Conservation (phyloP, 2,888 invertebrate species). For the Acanthoscelides obtectus region DNA sequence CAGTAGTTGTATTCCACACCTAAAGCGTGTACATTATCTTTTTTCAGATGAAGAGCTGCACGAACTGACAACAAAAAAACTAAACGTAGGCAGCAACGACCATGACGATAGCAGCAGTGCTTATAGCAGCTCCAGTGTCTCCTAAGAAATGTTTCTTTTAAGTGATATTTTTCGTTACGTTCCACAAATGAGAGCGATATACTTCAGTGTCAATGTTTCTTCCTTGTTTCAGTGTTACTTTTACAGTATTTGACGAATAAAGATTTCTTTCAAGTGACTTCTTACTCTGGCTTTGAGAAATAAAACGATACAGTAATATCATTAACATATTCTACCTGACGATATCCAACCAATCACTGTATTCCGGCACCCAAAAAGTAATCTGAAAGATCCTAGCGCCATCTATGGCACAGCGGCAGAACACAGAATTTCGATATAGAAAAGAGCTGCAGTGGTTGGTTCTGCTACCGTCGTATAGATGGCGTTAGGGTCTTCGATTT, state of each 20-base stretch:
- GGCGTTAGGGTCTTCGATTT: too few species aligned
- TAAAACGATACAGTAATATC: too few species aligned
- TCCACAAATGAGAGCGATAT: background rate
- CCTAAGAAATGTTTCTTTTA: slow-evolving; percentile 6
- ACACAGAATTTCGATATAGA: too few species aligned
- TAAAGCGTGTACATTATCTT: slow-evolving; percentile 8
- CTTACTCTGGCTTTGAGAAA: too few species aligned
- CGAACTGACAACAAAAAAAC: slow-evolving; percentile 28
- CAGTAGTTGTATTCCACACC: too few species aligned
- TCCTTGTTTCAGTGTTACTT: background rate
- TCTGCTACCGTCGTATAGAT: too few species aligned
- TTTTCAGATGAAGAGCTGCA: slow-evolving; percentile 33
- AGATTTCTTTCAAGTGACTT: background rate
- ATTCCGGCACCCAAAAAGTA: too few species aligned
- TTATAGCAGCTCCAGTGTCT: slow-evolving; percentile 37
- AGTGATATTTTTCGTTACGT: background rate
- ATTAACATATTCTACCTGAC: too few species aligned
- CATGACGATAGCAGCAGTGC: slow-evolving; percentile 41
- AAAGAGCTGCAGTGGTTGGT: too few species aligned
- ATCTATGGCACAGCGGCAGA: too few species aligned
- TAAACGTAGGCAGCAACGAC: slow-evolving; percentile 19
- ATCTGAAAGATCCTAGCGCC: too few species aligned
- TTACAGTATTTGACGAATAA: background rate
- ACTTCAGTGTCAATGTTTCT: background rate
- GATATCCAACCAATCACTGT: too few species aligned